Conservation (phyloP, 2,888 invertebrate species). For the Cephus spinipes region DNA sequence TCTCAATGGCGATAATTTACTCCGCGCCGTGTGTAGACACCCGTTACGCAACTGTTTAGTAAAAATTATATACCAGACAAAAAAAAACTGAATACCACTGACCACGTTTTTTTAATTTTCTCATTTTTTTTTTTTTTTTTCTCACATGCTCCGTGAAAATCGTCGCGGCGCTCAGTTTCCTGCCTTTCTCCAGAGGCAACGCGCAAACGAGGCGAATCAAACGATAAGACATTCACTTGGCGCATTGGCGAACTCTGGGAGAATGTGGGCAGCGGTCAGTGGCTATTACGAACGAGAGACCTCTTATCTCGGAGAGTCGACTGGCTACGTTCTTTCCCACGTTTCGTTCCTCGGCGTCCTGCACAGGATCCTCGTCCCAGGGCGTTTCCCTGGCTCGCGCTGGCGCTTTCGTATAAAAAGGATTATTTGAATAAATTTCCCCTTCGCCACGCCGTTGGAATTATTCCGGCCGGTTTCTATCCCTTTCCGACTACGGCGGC, state of each 20-base stretch:
- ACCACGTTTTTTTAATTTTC: too few species aligned
- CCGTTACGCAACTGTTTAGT: too few species aligned
- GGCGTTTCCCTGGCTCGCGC: constrained; percentile 7
- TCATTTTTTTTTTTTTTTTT: too few species aligned
- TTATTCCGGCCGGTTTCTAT: too few species aligned
- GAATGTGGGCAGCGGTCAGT: constrained; percentile 47
- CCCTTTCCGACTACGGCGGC: too few species aligned
- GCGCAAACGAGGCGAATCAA: constrained; percentile 54
- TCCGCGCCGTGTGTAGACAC: too few species aligned
- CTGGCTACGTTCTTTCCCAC: constrained; percentile 53
- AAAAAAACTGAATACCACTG: too few species aligned
- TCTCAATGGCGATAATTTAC: background rate
- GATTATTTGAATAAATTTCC: constrained; percentile 44
- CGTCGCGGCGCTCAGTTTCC: constrained; percentile 38
- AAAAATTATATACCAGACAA: too few species aligned
- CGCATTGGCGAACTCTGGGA: constrained; percentile 31
- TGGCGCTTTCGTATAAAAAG: constrained; percentile 25
- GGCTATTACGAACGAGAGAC: constrained; percentile 55
- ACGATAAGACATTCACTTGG: constrained; percentile 56
- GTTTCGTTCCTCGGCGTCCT: constrained; percentile 45
- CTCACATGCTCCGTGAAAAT: background rate
- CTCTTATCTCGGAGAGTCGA: constrained; percentile 56
- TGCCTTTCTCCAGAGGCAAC: constrained; percentile 55
- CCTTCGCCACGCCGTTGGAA: constrained; percentile 10
- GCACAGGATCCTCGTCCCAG: background rate